Percentiles rank a stretch among this genome's conserved stretches.
phyloP scores from a whole-genome alignment of 1,140 invertebrate genomes.

The Charaxes varanes region DNA sequence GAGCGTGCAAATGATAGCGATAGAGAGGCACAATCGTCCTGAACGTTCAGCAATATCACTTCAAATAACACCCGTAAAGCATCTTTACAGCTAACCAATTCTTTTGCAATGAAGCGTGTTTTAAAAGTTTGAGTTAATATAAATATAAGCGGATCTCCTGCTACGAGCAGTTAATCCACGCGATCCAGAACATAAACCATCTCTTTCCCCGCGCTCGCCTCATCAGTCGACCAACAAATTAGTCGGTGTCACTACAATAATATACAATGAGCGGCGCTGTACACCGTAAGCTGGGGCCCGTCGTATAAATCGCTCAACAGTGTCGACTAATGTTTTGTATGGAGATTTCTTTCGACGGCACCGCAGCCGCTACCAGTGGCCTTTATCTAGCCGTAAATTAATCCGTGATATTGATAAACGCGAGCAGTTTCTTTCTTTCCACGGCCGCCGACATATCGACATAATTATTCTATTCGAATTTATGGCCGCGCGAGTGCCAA shows the following conservation, averaged over 20 bases:
- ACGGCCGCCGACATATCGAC: conserved; percentile 23
- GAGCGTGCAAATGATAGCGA: no score
- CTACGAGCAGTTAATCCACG: conserved; percentile 14
- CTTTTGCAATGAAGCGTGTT: no score
- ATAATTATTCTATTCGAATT: conserved; percentile 29
- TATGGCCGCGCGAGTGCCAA: conserved; percentile 16
- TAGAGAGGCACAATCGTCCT: no score
- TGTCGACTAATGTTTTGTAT: conserved; percentile 70
- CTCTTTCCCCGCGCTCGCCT: conserved; percentile 56
- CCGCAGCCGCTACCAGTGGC: conserved; percentile 50
- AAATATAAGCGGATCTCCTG: conserved; percentile 8
- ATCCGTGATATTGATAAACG: conserved; percentile 65
- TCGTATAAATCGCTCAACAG: conserved; percentile 71
- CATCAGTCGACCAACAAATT: conserved; percentile 70
- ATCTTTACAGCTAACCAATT: no score
- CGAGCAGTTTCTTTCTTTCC: conserved; percentile 35
- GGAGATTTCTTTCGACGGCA: conserved; percentile 71
- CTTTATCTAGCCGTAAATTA: conserved; percentile 71
- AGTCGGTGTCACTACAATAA: conserved; percentile 72
- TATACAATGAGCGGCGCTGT: conserved; percentile 65
- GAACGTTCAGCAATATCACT: no score
- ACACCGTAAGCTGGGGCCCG: conserved; percentile 38
- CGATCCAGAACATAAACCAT: conserved; percentile 49
- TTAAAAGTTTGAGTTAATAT: no score
- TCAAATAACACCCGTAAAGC: no score